Base-by-base conservation (phyloP, 2,797 vertebrate genomes). In the Protonibea diacanthus region DNA sequence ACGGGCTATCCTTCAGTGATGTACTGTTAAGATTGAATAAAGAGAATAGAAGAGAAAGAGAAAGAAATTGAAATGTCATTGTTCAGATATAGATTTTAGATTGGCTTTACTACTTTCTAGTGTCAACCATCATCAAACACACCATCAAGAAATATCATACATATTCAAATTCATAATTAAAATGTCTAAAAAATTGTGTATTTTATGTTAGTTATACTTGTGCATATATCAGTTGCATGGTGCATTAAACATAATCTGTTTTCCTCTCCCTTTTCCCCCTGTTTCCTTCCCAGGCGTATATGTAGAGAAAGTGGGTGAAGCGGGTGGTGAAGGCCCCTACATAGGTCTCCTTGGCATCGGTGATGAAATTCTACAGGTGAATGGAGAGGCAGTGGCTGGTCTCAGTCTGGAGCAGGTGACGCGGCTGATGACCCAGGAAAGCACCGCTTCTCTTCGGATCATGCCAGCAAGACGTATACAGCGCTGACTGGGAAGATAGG, bases 321-420 rank as follows among this genome's bases (percentile, higher is more conserved):
- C 90, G 0, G 70, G 94, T 56, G 95, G 94, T 0, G 96, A 97
- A 87, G 97, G 97, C 87, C 95, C 96, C 55, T 99, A 97, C 15
- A 90, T 94, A 0, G 97, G 97, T 59, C 96, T 99, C 23, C 95
- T 99, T 23, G 93, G 94, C 0, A 91, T 96, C 0, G 98, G 98
- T 0, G 98, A 99, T 8, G 98, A 99, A 93, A 97, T 99, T 84
- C 93, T 99, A 14, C 97, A 99, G 92, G 96, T 99, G 74, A 97
- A 98, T 0, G 96, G 97, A 1, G 95, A 94, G 45, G 95, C 94
- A 0, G 97, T 99, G 23, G 96, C 96, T 0, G 96, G 96, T 21
- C 94, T 98, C 84, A 96, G 93, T 69, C 84, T 97, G 88, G 93
- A 96, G 69, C 96, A 96, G 38, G 93, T 99, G 78, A 94, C 88